Evolutionary conservation across 2,113 vertebrate genomes (phyloP).

Genomic region (Amazona guildingii): DNA sequence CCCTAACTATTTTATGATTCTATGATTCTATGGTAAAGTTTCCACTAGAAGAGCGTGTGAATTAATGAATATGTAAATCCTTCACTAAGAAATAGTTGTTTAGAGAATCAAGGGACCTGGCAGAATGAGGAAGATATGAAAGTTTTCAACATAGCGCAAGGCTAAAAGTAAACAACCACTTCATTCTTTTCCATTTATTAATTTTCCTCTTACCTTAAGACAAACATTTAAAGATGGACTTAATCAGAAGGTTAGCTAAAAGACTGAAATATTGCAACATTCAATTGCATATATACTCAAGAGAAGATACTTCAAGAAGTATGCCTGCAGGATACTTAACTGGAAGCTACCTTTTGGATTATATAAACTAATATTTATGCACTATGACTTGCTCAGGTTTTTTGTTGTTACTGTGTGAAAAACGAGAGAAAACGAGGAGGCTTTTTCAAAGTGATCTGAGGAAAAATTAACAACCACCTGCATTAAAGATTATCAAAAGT

Average conservation of each 20-base stretch:
- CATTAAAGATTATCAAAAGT: neutral
- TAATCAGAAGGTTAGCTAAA: neutral
- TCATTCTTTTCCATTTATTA: neutral
- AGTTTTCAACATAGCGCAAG: neutral
- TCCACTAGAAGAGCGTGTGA: neutral
- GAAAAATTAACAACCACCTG: neutral
- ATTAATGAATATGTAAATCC: neutral
- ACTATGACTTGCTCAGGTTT: neutral
- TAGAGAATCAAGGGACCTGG: neutral
- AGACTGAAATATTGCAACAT: neutral
- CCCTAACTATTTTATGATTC: no score
- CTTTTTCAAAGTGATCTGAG: neutral
- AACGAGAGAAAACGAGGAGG: neutral
- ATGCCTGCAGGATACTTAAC: neutral
- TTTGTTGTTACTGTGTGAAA: neutral
- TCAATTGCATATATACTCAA: neutral
- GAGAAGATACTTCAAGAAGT: neutral
- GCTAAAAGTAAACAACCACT: neutral
- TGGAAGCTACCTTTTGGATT: neutral
- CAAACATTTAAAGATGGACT: neutral
- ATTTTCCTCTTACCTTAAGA: neutral
- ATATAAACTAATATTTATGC: neutral
- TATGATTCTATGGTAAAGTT: neutral
- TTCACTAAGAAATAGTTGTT: neutral
- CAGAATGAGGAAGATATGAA: neutral